A percentile compares a stretch with the other conserved stretches of the same genome.
phyloP scores from a whole-genome alignment of 2,797 vertebrate genomes.

The Ibycter americanus region DNA sequence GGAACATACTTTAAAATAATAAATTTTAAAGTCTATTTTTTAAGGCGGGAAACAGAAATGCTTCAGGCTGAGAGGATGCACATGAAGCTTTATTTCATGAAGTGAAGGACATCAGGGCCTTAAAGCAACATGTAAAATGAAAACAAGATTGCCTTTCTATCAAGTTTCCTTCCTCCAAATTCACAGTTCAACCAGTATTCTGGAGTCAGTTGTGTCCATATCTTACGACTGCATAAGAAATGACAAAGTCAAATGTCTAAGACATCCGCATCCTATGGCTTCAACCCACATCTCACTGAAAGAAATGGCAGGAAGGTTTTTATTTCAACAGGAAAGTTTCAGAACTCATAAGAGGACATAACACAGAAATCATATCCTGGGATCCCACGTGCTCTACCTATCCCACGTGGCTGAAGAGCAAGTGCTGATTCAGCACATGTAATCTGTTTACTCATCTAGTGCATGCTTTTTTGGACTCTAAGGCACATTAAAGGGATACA shows the following conservation, averaged over 20 bases:
- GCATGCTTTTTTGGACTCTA: not conserved
- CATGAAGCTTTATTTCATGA: not conserved
- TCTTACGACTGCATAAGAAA: not conserved
- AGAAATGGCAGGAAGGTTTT: not conserved
- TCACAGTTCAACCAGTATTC: not conserved
- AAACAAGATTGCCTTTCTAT: not conserved
- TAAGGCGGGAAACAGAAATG: not conserved
- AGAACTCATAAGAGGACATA: not conserved
- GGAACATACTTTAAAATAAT: not conserved
- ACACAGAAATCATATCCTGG: not conserved
- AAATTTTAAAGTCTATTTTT: not conserved
- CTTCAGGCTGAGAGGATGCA: not conserved
- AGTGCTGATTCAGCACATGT: not conserved
- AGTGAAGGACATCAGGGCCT: not conserved
- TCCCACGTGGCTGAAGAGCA: not conserved
- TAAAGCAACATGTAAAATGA: not conserved
- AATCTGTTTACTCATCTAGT: not conserved
- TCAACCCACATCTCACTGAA: not conserved
- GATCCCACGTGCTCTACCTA: no score
- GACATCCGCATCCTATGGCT: not conserved
- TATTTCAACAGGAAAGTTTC: not conserved
- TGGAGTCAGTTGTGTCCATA: not conserved
- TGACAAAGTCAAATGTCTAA: not conserved
- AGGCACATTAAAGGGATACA: not conserved
- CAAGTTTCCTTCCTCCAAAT: not conserved